Evolutionary conservation across 2,113 vertebrate genomes (phyloP).

Genomic region (Aythya baeri): DNA sequence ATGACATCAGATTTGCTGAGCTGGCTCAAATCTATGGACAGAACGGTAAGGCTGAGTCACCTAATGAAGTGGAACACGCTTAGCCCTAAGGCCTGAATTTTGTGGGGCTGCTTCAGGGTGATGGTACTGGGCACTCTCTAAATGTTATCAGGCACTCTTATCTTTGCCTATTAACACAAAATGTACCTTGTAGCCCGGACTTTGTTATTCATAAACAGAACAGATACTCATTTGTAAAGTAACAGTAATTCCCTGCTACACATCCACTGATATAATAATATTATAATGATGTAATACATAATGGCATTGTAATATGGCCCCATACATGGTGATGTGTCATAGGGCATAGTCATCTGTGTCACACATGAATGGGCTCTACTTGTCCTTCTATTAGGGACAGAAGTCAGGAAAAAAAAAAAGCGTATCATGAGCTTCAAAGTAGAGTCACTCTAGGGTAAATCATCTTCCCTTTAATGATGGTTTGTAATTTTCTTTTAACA

Average conservation of each 20-base stretch:
- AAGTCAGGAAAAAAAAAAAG: background rate
- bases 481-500: background rate
- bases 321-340: fast-evolving
- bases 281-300: background rate
- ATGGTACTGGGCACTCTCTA: fast-evolving
- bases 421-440: background rate
- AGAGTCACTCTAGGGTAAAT: background rate
- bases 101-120: background rate
- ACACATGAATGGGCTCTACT: fast-evolving
- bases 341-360: fast-evolving
- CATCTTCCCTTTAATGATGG: background rate
- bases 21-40: slow-evolving; percentile 93
- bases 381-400: background rate
- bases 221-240: background rate
- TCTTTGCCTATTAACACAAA: fast-evolving
- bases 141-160: background rate
- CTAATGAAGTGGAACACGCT: fast-evolving
- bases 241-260: background rate
- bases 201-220: background rate
- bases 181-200: background rate
- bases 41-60: slow-evolving; percentile 81
- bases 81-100: background rate
- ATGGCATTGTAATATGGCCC: background rate
- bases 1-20: slow-evolving; percentile 95
- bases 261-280: background rate